Base-by-base conservation (phyloP, 2,113 vertebrate species). In the Pandion haliaetus region DNA sequence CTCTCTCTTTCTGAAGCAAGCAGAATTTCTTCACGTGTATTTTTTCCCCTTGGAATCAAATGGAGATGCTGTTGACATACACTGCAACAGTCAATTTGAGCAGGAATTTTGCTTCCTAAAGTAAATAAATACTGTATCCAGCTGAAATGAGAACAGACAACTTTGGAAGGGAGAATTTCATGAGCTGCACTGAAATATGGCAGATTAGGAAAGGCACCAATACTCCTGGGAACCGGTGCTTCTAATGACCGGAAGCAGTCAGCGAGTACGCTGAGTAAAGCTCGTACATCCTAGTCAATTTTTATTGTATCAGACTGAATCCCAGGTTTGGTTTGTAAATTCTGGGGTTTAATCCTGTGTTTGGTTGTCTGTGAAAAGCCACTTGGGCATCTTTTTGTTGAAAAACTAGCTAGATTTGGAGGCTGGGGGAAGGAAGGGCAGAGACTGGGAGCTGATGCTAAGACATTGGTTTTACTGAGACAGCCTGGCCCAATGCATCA, bases 81-180 rank as follows among this genome's bases (percentile, higher is more conserved):
- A 16, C 16, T 47, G 54, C 44, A 83, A 25, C 62, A 67, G 90
- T 42, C 5, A 1, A 54, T 89, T 67, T 82, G 32, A 90, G 67
- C 44, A 89, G 77, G 73, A 92, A 65, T 79, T 91, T 90, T 87
- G 19, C 49, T 88, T 93, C 49, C 69, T 63, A n/a, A 72, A 72
- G 66, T 79, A 89, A 86, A 86, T 59, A 82, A 78, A 61, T 32
- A 61, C 47, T 52, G 61, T 54, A 67, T 61, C 59, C 44, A 40
- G 49, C 57, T 82, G 83, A 87, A 96, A 91, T 45, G 36, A 67
- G 36, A 86, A 77, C 47, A 81, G 92, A 32, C 34, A 70, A 29
- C 19, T 86, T 92, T 69, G 36, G 78, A 73, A 92, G 76, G n/a
- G 12, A 66, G 50, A 74, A 74, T 82, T 82, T 86, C 52, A 76